Base-by-base conservation (phyloP, 2,113 vertebrate genomes). In the Lasiurus cinereus region DNA sequence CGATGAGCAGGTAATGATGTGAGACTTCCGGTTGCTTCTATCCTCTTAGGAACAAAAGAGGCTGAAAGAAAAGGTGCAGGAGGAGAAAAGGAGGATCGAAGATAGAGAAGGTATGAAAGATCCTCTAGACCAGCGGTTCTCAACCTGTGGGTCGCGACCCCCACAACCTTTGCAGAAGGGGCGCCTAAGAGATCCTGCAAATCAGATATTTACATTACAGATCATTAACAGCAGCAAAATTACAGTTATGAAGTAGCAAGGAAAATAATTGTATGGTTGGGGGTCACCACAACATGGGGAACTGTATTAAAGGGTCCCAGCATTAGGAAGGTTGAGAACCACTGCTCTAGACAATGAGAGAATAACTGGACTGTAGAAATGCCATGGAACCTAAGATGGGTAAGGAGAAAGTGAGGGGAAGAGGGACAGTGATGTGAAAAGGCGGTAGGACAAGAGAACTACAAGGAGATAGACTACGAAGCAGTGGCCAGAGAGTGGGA, bases 41-140 rank as follows among this genome's bases (percentile, higher is more conserved):
- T 82, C n/a, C n/a, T 73, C 77, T 82, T 31, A 83, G 31, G 39
- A 78, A 88, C 52, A 93, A 86, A 92, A 74, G 39, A 16, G 56
- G 31, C 14, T 54, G 18, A 90, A 6, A 87, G 31, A n/a, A 50
- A 90, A 72, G 54, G 39, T 43, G 7, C 6, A 27, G n/a, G 16
- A 62, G 8, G 27, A 31, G 54, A 19, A 0, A 9, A 69, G 27
- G 33, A 84, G 16, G 66, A 66, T 10, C 80, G n/a, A 69, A 14
- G 46, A 62, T 5, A 59, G 11, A 83, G 39, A 31, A 74, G 36
- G 66, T 33, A 74, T 18, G 24, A 72, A 83, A 88, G 69, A 36
- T 24, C 39, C 62, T 87, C 43, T 31, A 74, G 79, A 52, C 50
- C 15, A 52, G 50, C 3, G 50, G 3, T 39, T 39, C 39, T 39